These are phyloP conservation scores for Gymnogyps californianus DNA, from an alignment of 2,113 vertebrate genomes.

Conservation along the genomic window DNA sequence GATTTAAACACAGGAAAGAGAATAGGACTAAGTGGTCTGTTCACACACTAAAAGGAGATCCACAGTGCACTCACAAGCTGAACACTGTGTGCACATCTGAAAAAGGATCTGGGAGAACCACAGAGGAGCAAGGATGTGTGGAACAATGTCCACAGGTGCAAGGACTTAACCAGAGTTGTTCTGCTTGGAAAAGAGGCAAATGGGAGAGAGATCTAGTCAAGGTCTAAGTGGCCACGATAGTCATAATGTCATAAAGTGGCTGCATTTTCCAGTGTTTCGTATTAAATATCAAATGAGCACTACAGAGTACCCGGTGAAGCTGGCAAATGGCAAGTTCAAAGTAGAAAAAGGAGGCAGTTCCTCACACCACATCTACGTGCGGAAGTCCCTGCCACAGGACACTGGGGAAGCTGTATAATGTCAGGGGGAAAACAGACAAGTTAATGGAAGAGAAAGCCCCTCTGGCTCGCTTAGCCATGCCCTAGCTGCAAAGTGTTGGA, in stretches of 20 bases:
- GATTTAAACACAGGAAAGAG: neutral
- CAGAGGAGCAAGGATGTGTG: neutral
- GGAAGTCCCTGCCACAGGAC: neutral
- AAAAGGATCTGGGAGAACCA: neutral
- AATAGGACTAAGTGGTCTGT: neutral
- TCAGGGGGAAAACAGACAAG: neutral
- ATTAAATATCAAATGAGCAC: neutral
- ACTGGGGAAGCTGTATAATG: fast-evolving
- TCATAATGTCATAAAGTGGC: neutral
- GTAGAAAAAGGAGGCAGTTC: neutral
- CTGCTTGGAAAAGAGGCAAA: neutral
- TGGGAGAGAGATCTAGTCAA: neutral
- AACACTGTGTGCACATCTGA: neutral
- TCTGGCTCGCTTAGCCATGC: neutral
- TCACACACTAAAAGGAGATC: neutral
- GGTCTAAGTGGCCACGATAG: neutral
- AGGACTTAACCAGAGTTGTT: neutral
- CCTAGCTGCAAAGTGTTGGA: neutral
- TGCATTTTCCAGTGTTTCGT: neutral
- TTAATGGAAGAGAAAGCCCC: neutral
- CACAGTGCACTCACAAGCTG: neutral
- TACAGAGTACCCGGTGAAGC: fast-evolving
- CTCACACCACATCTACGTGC: neutral
- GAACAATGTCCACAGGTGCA: neutral
- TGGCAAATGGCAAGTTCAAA: neutral